Evolutionary conservation across 2,113 vertebrate species (phyloP), one percentile per base, ranked within the genome.

Genomic region (Triplophysa siluroides): DNA sequence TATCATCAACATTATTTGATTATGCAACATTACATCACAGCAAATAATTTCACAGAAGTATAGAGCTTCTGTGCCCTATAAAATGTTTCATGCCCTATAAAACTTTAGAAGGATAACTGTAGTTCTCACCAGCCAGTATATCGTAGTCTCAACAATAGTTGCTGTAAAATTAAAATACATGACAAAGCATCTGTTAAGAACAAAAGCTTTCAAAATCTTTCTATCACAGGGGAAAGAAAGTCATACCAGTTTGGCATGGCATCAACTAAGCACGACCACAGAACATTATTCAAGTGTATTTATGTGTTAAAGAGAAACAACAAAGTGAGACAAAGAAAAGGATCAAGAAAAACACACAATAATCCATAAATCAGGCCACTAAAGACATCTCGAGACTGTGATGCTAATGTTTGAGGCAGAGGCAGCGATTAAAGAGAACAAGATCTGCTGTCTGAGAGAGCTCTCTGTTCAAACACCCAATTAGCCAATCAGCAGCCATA

Each of bases 291-390:
- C 1, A 60, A 60, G n/a, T 60, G 33, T 73, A n/a, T 73, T 73
- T 73, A n/a, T 58, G 54, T 58, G 29, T 41, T 18, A 43, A 41
- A 41, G 56, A 24, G 6, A 64, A 61, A 72, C 73, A 68, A 81
- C 81, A 41, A 29, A 52, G 71, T 79, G 13, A n/a, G 66, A 56
- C 16, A 52, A 19, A 26, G 9, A 54, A 50, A 29, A 8, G 24
- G 21, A 68, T n/a, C 64, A 41, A 76, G 79, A 72, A 24, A 76
- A 16, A 38, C 65, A 21, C 38, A 18, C 29, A 63, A 63, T 94
- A 91, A 98, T 97, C 92, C 97, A 92, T 78, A 96, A 95, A 88
- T 95, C 95, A 63, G 94, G 92, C 85, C 58, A 72, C 94, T 90
- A 95, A 95, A 94, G 95, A 96, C 83, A 94, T 93, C 89, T 95